Evolutionary conservation across 2,113 vertebrate species (phyloP).

Genomic region (Scomber colias): DNA sequence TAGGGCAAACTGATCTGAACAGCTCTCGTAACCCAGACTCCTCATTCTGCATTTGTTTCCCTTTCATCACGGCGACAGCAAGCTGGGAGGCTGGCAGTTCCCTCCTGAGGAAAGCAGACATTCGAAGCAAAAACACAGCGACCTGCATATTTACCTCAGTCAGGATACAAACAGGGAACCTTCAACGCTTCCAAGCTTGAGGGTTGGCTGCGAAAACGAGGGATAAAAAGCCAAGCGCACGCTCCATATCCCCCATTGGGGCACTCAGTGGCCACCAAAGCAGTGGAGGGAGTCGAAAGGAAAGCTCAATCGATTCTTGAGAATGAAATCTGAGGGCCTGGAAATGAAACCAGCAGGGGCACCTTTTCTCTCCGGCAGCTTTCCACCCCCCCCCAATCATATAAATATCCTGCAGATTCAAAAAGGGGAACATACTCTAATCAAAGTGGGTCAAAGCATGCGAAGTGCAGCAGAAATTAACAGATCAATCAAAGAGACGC

Average conservation of each 20-base stretch:
- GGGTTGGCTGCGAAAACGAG: conserved; percentile 39
- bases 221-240: conserved; percentile 52
- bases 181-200: conserved; percentile 36
- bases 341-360: conserved; percentile 33
- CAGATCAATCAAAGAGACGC: conserved; percentile 72
- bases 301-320: conserved; percentile 61
- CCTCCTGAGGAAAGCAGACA: conserved; percentile 43
- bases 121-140: conserved; percentile 28
- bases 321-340: conserved; percentile 56
- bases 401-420: conserved; percentile 56
- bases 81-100: conserved; percentile 35
- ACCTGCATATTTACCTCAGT: conserved; percentile 67
- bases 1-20: conserved; percentile 36
- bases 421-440: conserved; percentile 41
- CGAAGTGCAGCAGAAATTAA: conserved; percentile 59
- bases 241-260: conserved; percentile 51
- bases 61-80: conserved; percentile 67
- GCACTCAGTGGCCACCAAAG: conserved; percentile 35
- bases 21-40: conserved; percentile 22
- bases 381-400: neutral
- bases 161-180: conserved; percentile 43
- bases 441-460: conserved; percentile 73
- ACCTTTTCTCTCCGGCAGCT: conserved; percentile 5
- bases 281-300: conserved; percentile 37
- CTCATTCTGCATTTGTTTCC: conserved; percentile 55